phyloP scores from a whole-genome alignment of 2,797 vertebrate species.

The Acanthis flammea region DNA sequence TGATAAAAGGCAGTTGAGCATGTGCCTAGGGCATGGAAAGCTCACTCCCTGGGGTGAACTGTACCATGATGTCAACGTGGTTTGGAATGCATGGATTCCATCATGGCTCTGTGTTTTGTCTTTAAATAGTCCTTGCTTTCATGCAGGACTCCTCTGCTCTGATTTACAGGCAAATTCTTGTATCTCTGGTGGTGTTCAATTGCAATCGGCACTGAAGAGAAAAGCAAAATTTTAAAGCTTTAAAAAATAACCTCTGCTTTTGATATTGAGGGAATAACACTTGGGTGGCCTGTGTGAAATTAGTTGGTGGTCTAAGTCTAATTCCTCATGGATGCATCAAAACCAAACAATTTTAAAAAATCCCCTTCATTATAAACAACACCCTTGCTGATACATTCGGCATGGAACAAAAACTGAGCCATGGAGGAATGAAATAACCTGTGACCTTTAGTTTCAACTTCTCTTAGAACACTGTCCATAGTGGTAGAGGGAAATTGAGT shows the following conservation, averaged over 20 bases:
- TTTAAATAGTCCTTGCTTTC: background rate
- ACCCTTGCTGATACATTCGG: slow-evolving; percentile 8
- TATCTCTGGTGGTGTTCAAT: background rate
- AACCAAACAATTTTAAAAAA: background rate
- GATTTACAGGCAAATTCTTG: background rate
- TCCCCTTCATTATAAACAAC: background rate
- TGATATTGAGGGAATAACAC: background rate
- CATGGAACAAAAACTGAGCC: background rate
- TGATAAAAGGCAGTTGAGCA: slow-evolving; percentile 50
- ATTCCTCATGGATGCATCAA: slow-evolving; percentile 18
- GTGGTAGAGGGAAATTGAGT: background rate
- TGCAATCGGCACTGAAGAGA: background rate
- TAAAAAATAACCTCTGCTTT: background rate
- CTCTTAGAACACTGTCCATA: background rate
- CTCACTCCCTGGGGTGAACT: background rate
- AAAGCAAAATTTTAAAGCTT: background rate
- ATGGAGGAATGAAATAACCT: background rate
- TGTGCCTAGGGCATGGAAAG: slow-evolving; percentile 64
- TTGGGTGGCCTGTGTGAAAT: slow-evolving; percentile 46
- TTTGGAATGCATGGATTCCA: slow-evolving; percentile 27
- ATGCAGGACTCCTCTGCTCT: background rate
- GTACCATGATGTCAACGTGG: background rate
- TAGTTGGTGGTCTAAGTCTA: slow-evolving; percentile 15
- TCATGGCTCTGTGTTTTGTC: background rate
- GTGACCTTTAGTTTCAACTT: background rate